phyloP scores from a whole-genome alignment of 2,113 vertebrate genomes.

The Tragelaphus imberbis region DNA sequence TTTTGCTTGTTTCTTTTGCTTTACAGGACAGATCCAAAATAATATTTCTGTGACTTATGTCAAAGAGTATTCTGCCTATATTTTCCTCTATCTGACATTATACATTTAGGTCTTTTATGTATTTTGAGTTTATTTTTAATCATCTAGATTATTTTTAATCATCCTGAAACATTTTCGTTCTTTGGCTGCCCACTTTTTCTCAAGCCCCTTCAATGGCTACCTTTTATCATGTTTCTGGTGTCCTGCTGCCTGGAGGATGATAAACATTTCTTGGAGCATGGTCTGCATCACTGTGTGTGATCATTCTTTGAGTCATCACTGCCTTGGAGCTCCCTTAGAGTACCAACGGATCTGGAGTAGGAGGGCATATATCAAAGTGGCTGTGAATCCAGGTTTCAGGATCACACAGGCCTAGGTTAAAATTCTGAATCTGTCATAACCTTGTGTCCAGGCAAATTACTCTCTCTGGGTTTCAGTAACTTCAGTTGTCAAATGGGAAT shows the following conservation, averaged over 20 bases:
- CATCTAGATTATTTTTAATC: not conserved
- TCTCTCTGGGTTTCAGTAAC: not conserved
- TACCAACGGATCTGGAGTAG: not conserved
- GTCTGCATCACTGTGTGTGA: not conserved
- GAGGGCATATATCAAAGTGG: not conserved
- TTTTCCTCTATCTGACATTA: not conserved
- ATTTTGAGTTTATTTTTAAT: not conserved
- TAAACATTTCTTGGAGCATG: not conserved
- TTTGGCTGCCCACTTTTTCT: not conserved
- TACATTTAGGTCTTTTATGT: not conserved
- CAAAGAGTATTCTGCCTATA: not conserved
- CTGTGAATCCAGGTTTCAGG: not conserved
- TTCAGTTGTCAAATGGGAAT: not conserved
- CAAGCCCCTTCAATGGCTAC: not conserved
- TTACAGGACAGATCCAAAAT: not conserved
- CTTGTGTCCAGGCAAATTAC: not conserved
- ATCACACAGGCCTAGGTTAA: not conserved
- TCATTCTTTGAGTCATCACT: not conserved
- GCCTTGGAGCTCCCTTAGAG: not conserved
- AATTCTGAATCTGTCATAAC: not conserved
- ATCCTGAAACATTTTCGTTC: not conserved
- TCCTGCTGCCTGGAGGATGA: not conserved
- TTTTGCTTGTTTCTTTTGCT: not conserved
- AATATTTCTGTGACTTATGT: not conserved
- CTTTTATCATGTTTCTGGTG: not conserved